A percentile compares a stretch with the other conserved stretches of the same genome.
These are phyloP conservation scores for Etheostoma cragini DNA, from an alignment of 2,113 vertebrate species.

Conservation along the genomic window DNA sequence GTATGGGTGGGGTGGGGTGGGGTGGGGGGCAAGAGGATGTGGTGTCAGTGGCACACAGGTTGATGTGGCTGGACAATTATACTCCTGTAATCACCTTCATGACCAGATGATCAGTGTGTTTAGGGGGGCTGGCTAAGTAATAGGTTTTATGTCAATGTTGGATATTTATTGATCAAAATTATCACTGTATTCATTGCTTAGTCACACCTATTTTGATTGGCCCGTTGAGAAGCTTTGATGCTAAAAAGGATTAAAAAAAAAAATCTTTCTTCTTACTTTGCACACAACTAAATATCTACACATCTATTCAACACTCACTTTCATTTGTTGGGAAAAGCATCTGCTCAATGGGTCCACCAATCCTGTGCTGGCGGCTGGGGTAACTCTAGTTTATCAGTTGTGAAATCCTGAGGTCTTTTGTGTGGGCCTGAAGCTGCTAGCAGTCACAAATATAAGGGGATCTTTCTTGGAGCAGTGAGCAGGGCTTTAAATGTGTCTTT, in stretches of 20 bases:
- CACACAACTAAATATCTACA: background rate
- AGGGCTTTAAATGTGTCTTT: slow-evolving; percentile 82
- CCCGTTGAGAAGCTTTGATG: too few species aligned
- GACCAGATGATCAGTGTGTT: slow-evolving; percentile 2
- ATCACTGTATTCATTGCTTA: background rate
- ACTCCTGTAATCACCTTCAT: slow-evolving; percentile 29
- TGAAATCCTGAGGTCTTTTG: slow-evolving; percentile 72
- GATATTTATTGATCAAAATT: background rate
- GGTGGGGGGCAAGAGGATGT: slow-evolving; percentile 47
- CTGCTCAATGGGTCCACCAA: background rate
- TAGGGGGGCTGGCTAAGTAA: background rate
- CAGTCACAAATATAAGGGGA: slow-evolving; percentile 77
- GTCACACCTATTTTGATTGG: background rate
- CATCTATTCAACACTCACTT: background rate
- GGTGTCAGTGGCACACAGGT: slow-evolving; percentile 59
- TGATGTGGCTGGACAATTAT: slow-evolving; percentile 58
- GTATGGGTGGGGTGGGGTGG: slow-evolving; percentile 39
- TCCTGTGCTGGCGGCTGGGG: slow-evolving; percentile 1
- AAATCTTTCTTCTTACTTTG: background rate
- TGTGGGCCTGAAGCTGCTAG: slow-evolving; percentile 55
- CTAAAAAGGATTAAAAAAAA: background rate
- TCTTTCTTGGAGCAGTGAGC: slow-evolving; percentile 76
- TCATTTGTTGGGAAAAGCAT: background rate
- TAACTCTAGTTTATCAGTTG: slow-evolving; percentile 62
- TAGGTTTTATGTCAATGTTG: background rate